Conservation (phyloP, 2,888 invertebrate species). For the Diaphora mendica region DNA sequence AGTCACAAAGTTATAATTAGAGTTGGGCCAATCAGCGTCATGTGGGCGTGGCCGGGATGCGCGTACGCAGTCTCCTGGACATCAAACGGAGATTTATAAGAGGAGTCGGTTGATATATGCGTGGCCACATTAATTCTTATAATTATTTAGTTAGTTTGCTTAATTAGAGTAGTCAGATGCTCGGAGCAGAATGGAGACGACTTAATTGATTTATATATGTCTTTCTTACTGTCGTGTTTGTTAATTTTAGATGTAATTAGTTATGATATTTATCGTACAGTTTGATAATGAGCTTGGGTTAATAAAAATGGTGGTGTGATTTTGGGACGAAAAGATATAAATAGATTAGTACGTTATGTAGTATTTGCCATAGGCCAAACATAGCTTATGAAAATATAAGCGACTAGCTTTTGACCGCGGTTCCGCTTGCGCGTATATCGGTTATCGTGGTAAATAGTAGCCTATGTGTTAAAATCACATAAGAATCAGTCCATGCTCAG, state of each 20-base stretch:
- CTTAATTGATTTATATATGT: constrained; percentile 57
- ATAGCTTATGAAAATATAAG: neutral
- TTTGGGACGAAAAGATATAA: neutral
- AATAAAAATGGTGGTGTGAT: neutral
- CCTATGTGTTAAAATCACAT: too few species aligned
- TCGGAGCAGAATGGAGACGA: constrained; percentile 47
- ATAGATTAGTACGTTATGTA: neutral
- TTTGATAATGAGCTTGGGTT: constrained; percentile 7
- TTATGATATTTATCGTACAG: constrained; percentile 35
- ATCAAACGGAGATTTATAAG: constrained; percentile 81
- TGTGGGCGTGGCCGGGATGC: constrained; percentile 73
- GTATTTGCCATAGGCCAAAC: neutral
- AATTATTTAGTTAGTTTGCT: constrained; percentile 83
- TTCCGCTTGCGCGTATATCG: too few species aligned
- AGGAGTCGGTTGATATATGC: constrained; percentile 75
- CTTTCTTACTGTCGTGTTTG: constrained; percentile 24
- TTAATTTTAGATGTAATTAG: constrained; percentile 49
- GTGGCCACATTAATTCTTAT: constrained; percentile 82
- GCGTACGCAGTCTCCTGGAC: constrained; percentile 66
- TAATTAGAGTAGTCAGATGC: constrained; percentile 80
- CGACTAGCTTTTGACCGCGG: too few species aligned
- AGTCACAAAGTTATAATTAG: constrained; percentile 80
- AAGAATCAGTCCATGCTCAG: too few species aligned
- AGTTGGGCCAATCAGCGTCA: constrained; percentile 74
- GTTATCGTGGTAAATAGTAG: too few species aligned